Evolutionary conservation across 2,113 vertebrate species (phyloP).

Genomic region (Ceyx margarethae): DNA sequence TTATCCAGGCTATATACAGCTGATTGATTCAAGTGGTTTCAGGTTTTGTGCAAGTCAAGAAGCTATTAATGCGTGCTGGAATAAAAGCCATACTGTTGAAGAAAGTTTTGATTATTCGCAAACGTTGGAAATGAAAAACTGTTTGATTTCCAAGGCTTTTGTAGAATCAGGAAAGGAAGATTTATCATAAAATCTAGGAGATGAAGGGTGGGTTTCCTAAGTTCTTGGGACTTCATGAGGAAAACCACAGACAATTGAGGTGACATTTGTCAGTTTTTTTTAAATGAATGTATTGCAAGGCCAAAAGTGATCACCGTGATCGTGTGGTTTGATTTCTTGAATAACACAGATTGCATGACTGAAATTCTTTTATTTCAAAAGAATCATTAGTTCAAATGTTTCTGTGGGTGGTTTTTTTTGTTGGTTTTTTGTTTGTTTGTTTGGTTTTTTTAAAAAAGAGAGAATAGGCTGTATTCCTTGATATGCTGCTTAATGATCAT

Average conservation of each 20-base stretch:
- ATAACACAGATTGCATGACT: not conserved
- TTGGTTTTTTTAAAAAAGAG: not conserved
- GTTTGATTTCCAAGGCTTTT: slow-evolving; percentile 19
- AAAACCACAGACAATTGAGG: not conserved
- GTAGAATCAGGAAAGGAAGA: not conserved
- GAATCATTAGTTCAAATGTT: not conserved
- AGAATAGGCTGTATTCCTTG: not conserved
- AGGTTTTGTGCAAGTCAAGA: slow-evolving; percentile 52
- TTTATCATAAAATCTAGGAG: not conserved
- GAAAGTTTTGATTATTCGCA: slow-evolving; percentile 48
- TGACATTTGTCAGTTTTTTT: not conserved
- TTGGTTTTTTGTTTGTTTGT: too few species aligned
- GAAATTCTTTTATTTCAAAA: not conserved
- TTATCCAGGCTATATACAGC: slow-evolving; percentile 37
- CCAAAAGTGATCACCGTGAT: not conserved
- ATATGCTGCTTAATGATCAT: not conserved
- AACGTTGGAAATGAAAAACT: slow-evolving; percentile 22
- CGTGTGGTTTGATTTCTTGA: not conserved
- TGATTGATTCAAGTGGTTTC: slow-evolving; percentile 47
- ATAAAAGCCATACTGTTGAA: slow-evolving; percentile 29
- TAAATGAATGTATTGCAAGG: not conserved
- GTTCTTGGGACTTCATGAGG: not conserved
- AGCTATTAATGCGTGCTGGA: slow-evolving; percentile 43
- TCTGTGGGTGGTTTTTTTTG: not conserved
- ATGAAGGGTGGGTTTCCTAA: not conserved